Conservation (phyloP, 2,113 vertebrate species). For the Phaethornis superciliosus region DNA sequence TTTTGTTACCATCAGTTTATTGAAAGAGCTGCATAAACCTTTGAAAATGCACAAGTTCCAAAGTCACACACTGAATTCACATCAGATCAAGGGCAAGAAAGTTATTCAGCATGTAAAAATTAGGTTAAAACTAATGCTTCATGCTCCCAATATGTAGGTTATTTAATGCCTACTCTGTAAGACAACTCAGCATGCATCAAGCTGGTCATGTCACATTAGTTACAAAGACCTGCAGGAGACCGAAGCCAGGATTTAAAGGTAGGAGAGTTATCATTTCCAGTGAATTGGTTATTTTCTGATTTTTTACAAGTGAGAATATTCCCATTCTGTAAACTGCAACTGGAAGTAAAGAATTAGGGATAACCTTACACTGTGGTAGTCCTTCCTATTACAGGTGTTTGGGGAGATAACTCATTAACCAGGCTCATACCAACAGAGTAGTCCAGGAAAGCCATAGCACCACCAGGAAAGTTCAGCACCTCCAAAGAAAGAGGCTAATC, state of each 20-base stretch:
- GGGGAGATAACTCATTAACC: neutral
- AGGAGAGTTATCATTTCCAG: neutral
- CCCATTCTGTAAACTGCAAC: neutral
- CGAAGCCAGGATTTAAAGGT: neutral
- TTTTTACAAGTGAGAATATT: neutral
- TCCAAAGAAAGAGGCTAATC: neutral
- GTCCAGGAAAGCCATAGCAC: neutral
- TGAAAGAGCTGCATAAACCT: constrained; percentile 8
- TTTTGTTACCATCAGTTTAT: constrained; percentile 17
- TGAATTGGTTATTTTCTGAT: neutral
- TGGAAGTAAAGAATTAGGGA: neutral
- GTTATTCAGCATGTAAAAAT: neutral
- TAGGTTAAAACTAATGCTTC: neutral
- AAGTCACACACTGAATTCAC: neutral
- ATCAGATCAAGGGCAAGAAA: neutral
- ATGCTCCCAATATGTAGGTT: neutral
- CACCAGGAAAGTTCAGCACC: neutral
- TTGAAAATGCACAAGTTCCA: neutral
- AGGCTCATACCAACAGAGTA: neutral
- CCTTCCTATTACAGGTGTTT: neutral
- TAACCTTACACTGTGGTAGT: neutral
- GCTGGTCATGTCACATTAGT: neutral
- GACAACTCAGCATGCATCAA: neutral
- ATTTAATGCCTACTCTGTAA: neutral
- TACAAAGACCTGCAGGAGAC: neutral